Conservation (phyloP, 92 coral and sea anemone species). For the Paragorgia papillata region DNA sequence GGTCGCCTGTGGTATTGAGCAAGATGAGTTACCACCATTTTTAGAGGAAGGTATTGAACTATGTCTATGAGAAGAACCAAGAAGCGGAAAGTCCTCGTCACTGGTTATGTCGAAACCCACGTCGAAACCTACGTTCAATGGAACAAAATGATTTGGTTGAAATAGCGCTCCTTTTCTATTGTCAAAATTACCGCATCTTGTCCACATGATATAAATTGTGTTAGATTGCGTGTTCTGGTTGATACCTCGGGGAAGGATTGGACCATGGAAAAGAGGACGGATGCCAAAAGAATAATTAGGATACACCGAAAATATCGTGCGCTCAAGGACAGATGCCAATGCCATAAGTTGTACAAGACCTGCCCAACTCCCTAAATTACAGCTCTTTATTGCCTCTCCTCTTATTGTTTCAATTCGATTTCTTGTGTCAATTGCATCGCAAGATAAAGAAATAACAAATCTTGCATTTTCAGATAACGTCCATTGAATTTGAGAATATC, state of each 20-base stretch:
- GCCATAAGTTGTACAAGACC: constrained; percentile 50
- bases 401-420: constrained; percentile 43
- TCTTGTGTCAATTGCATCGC: constrained; percentile 3
- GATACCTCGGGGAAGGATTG: constrained; percentile 38
- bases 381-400: constrained; percentile 52
- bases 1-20: too few species aligned
- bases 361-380: constrained; percentile 47
- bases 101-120: not conserved
- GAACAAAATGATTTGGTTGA: constrained; percentile 60
- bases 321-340: constrained; percentile 51
- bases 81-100: constrained; percentile 4
- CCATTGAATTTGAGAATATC: too few species aligned
- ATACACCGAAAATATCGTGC: constrained; percentile 49
- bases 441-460: constrained; percentile 10
- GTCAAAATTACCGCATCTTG: constrained; percentile 53
- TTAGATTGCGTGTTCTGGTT: not conserved
- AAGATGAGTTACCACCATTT: too few species aligned
- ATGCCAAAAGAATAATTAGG: constrained; percentile 26
- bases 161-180: constrained; percentile 53
- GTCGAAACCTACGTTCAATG: constrained; percentile 22
- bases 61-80: too few species aligned
- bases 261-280: constrained; percentile 50
- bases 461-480: too few species aligned
- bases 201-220: constrained; percentile 54
- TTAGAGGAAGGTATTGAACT: too few species aligned